A percentile compares a stretch with the other conserved stretches of the same genome.
Conservation (phyloP, 2,888 invertebrate genomes). For the Apamea epomidion region DNA sequence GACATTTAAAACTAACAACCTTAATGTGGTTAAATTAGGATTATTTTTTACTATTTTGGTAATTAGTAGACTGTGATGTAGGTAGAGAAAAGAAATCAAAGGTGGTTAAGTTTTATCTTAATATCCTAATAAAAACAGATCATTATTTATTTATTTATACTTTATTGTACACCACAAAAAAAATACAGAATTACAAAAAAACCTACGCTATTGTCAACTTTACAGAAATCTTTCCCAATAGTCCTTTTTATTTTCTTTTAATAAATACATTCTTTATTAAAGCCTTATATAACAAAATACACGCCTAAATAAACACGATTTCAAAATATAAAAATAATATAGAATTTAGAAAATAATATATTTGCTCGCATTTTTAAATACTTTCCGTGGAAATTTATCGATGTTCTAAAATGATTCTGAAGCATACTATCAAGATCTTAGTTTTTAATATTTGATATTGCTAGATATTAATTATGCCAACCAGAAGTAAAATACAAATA, state of each 20-base stretch:
- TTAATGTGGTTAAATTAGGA: too few species aligned
- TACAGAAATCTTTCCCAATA: neutral
- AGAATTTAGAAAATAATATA: neutral
- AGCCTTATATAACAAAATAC: neutral
- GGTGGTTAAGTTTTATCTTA: neutral
- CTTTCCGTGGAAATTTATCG: neutral
- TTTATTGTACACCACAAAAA: neutral
- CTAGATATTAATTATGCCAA: neutral
- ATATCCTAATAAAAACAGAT: too few species aligned
- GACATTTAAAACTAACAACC: neutral
- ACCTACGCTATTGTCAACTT: neutral
- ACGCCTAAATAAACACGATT: neutral
- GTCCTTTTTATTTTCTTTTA: neutral
- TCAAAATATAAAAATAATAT: neutral
- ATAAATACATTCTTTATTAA: neutral
- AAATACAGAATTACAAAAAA: neutral
- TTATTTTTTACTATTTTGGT: neutral
- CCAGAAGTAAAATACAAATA: too few species aligned
- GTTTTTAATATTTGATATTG: neutral
- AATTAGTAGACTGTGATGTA: neutral
- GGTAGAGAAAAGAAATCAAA: neutral
- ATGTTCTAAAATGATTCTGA: neutral
- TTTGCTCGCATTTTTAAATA: neutral
- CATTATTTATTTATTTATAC: too few species aligned
- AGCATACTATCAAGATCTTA: neutral